Evolutionary conservation across 2,888 invertebrate species (phyloP), one percentile per base, ranked within the genome.

Genomic region (Platycnemis pennipes): DNA sequence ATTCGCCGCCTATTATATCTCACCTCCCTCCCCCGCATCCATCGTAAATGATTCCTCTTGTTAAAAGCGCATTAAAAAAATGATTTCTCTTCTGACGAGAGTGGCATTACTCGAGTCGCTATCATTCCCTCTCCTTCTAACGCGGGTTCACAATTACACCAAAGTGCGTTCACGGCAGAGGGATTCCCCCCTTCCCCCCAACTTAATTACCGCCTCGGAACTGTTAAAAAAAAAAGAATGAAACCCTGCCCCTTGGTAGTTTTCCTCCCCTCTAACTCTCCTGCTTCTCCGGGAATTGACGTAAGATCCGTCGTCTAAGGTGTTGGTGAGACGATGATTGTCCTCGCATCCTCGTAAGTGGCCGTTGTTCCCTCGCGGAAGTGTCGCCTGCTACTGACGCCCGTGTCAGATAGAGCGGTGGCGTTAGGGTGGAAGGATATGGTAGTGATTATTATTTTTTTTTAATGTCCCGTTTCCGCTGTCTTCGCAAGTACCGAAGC

Each of bases 51-150:
- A 77, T 77, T 37, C 77, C 31, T 77, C 77, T 77, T 77, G 77
- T 77, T 77, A 77, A 77, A 77, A 77, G 77, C 77, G 77, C 77
- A 77, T 77, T 77, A 37, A 77, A 77, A 77, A 77, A 77, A 69
- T 63, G 22, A 37, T 63, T 63, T 63, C 63, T 63, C 63, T 77
- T 37, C 77, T 31, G 77, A 26, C 31, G 8, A 13, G 77, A 37
- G 77, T 77, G 77, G 77, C 77, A 77, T 77, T 77, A 77, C 77
- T 37, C 13, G 77, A 77, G 77, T 77, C 77, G 37, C 37, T 77
- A 77, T 77, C 77, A 77, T 31, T 77, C 77, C 11, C 37, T 37
- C 31, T 77, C 77, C 37, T 37, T 16, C 37, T 77, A 31, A 77
- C 77, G 77, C 77, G 8, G n/a, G 26, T 63, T 63, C 63, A 63